Base-by-base conservation (phyloP, 1,140 invertebrate species). In the Drosophila rufa region DNA sequence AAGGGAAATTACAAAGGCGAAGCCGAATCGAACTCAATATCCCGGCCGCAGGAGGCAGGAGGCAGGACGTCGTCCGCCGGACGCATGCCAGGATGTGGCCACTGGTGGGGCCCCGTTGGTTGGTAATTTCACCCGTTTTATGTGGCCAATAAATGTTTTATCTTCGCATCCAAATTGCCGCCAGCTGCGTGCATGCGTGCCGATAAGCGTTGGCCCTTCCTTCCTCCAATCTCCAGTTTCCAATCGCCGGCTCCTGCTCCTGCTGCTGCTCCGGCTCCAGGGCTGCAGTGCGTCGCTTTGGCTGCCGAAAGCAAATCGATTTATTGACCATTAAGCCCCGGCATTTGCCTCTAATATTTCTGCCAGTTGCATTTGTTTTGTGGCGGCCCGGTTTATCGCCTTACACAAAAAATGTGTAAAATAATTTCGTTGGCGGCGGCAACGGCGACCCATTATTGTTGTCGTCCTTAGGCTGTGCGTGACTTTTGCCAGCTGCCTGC, bases 61-160 rank as follows among this genome's bases (percentile, higher is more conserved):
- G 33, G 42, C 51, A 38, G 17, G 17, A 9, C 9, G 33, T 36
- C 33, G 33, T 36, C 19, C 12, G 36, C 42, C 40, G 30, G n/a
- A 57, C 25, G 17, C 33, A 43, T 33, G 14, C 45, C 75, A 25
- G 53, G 82, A 81, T 80, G 51, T 85, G 61, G 65, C 60, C 70
- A 33, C 53, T 85, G 75, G 65, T 80, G 47, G 61, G 77, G 67
- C 22, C 15, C 22, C 8, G 30, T 33, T 33, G 30, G 33, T 53
- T 78, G 64, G 75, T 83, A 89, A 89, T 89, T 89, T 87, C 61
- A 87, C 67, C 84, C 84, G 84, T 87, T 87, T 87, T 87, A 89
- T 89, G 80, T 84, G 84, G 77, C 84, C 84, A 87, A 87, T 87
- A 89, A 87, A 87, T 87, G 84, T 79, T 87, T 87, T 87, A 87